Base-by-base conservation (phyloP, 2,888 invertebrate genomes). In the Diarsia dahlii region DNA sequence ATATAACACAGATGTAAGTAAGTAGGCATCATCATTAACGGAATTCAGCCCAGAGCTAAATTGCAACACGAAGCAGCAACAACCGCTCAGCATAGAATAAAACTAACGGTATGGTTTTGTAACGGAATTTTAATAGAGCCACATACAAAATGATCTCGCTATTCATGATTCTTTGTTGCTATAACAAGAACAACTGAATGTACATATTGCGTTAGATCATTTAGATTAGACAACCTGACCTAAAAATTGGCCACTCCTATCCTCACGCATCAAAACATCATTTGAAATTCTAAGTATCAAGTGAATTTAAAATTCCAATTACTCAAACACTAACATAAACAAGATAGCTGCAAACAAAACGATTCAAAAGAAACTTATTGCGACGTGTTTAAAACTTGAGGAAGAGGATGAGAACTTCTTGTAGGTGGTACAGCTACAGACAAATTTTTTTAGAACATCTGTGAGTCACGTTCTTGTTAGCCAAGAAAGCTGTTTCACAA, bases 31-130 rank as follows among this genome's bases (percentile, higher is more conserved):
- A 84, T 77, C 63, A 76, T 65, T 71, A 81, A 68, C 74, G 70
- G 84, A 65, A 76, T 84, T 58, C 39, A 73, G 64, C 72, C 71
- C 65, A 71, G 65, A 84, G 69, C 76, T 58, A 79, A 84, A 84
- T 88, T 90, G 80, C 90, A 88, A 84, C 87, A 90, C 69, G 71
- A 65, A 76, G 71, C 75, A 80, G 84, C 82, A 82, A 84, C 74
- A 28, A 87, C 75, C 71, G 80, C 84, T 86, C 76, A 80, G 76
- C 83, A 80, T 80, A 80, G 78, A 80, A 84, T 83, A 80, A 79
- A 81, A 74, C 73, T 84, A 82, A 83, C 82, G 87, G 88, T 85
- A 84, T 70, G 76, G 80, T 84, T 82, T 86, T 82, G 85, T 85
- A 85, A 86, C 86, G 80, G 79, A 87, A 71, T 83, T 82, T 84